Percentiles rank a stretch among this genome's conserved stretches.
phyloP scores from a whole-genome alignment of 92 coral and sea anemone species.

The Porites cylindrica region DNA sequence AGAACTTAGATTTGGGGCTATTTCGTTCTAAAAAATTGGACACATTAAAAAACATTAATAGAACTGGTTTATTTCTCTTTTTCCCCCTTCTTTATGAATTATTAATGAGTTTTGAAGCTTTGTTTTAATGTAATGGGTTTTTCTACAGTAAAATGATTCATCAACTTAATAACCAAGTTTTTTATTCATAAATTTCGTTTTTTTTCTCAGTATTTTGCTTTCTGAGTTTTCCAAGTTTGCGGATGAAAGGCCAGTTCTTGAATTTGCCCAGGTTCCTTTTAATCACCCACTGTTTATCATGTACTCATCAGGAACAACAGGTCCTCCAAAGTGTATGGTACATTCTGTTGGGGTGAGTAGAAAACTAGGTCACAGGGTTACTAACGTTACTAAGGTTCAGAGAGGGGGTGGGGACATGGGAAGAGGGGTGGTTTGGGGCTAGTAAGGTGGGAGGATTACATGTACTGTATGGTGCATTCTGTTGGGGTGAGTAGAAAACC shows the following conservation, averaged over 20 bases:
- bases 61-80: too few relatives aligned
- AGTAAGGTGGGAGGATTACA: too few relatives aligned
- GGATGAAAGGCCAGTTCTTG: constrained; percentile 77
- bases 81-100: too few relatives aligned
- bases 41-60: too few relatives aligned
- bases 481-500: constrained; percentile 81
- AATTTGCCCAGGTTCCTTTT: constrained; percentile 94
- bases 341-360: constrained; percentile 96
- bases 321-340: constrained; percentile 99
- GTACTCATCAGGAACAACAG: constrained; percentile 99
- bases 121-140: too few relatives aligned
- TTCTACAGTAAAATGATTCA: too few relatives aligned
- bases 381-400: too few relatives aligned
- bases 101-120: too few relatives aligned
- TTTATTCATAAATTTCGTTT: neutral
- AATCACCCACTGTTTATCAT: constrained; percentile 95
- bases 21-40: too few relatives aligned
- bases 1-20: too few relatives aligned
- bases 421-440: too few relatives aligned
- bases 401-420: too few relatives aligned
- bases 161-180: neutral
- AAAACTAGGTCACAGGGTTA: neutral
- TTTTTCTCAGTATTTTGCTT: constrained; percentile 67
- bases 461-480: constrained; percentile 95
- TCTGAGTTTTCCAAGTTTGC: constrained; percentile 83